Evolutionary conservation across 2,888 invertebrate species (phyloP).

Genomic region (Chalcis sispes): DNA sequence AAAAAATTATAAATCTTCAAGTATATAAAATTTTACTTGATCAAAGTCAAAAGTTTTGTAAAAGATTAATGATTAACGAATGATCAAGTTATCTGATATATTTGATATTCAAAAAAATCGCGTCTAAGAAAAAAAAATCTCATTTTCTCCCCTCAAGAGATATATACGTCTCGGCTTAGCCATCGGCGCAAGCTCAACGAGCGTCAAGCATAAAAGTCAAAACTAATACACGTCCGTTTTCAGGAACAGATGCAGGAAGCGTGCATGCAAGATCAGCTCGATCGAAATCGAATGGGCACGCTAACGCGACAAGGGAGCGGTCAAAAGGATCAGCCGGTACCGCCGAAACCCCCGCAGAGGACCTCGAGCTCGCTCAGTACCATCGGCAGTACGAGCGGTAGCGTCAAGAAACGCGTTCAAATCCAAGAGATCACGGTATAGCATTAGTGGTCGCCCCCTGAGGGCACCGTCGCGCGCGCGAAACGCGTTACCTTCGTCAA

Average conservation of each 20-base stretch:
- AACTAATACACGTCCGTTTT: too few relatives aligned
- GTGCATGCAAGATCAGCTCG: conserved; percentile 30
- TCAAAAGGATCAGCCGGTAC: conserved; percentile 64
- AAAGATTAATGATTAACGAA: too few relatives aligned
- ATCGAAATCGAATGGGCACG: conserved; percentile 16
- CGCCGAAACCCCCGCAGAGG: conserved; percentile 72
- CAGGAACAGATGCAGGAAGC: conserved; percentile 56
- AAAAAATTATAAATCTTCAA: too few relatives aligned
- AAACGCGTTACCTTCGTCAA: conserved; percentile 72
- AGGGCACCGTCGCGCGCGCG: conserved; percentile 69
- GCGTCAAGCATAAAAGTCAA: too few relatives aligned
- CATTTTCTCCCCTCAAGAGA: too few relatives aligned
- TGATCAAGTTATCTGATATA: too few relatives aligned
- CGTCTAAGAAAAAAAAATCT: too few relatives aligned
- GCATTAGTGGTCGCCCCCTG: conserved; percentile 76
- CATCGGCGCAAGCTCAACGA: too few relatives aligned
- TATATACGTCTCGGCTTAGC: too few relatives aligned
- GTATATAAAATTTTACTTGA: too few relatives aligned
- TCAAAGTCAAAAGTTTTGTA: too few relatives aligned
- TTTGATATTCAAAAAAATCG: too few relatives aligned
- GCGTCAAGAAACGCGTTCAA: conserved; percentile 86
- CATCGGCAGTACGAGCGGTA: conserved; percentile 63
- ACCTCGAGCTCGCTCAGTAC: conserved; percentile 71
- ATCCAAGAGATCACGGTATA: conserved; percentile 89
- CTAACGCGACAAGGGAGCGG: background rate